A percentile compares a stretch with the other conserved stretches of the same genome.
Conservation (phyloP, 2,888 invertebrate genomes). For the Acanthopleura granulata region DNA sequence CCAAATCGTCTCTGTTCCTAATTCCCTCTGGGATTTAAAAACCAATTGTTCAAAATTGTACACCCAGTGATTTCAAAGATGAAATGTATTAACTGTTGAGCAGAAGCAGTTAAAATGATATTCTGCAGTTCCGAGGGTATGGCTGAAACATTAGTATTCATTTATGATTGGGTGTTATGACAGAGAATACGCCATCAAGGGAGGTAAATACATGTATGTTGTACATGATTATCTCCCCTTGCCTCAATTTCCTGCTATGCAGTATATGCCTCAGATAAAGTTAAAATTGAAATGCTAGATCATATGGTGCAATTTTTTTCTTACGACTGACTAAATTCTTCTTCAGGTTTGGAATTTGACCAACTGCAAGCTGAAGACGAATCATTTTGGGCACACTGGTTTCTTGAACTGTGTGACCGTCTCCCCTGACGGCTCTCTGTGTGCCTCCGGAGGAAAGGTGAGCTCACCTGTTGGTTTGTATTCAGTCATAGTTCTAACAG, state of each 20-base stretch:
- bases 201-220: too few relatives aligned
- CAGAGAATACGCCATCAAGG: too few relatives aligned
- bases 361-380: conserved; percentile 98
- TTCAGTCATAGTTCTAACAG: too few relatives aligned
- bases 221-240: not conserved
- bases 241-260: not conserved
- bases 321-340: not conserved
- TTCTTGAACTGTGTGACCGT: conserved; percentile 99
- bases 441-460: conserved; percentile 98
- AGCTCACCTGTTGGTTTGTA: conserved; percentile 18
- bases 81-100: conserved; percentile 24
- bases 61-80: conserved; percentile 20
- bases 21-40: too few relatives aligned
- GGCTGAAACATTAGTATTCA: too few relatives aligned
- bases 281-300: too few relatives aligned
- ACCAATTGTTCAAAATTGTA: too few relatives aligned
- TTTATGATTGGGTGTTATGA: too few relatives aligned
- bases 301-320: too few relatives aligned
- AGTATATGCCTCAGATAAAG: too few relatives aligned
- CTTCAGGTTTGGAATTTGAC: conserved; percentile 95
- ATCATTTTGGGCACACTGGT: conserved; percentile 96
- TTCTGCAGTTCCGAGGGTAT: conserved; percentile 11
- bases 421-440: conserved; percentile 98
- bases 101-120: conserved; percentile 16
- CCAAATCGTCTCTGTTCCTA: too few relatives aligned